These are phyloP conservation scores for Neoniphon sammara DNA, from an alignment of 2,797 vertebrate genomes.

Conservation along the genomic window DNA sequence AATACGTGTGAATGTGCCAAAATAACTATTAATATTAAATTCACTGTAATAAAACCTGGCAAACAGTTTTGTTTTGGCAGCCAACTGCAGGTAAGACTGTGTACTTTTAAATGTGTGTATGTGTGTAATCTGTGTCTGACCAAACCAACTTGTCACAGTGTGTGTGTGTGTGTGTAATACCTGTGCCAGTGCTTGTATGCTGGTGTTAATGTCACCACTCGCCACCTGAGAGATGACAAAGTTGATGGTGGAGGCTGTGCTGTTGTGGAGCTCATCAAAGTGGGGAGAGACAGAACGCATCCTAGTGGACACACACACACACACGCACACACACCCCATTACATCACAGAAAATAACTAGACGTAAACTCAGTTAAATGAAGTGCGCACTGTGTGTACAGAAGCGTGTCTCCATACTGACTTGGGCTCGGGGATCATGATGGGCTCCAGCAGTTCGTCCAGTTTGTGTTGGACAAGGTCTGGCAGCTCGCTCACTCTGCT, in stretches of 20 bases:
- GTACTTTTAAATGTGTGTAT: no score
- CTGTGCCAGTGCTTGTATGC: constrained; percentile 97
- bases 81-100: no score
- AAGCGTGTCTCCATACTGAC: constrained; percentile 76
- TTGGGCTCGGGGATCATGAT: constrained; percentile 96
- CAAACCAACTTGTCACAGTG: no score
- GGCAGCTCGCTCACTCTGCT: constrained; percentile 92
- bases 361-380: no score
- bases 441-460: constrained; percentile 97
- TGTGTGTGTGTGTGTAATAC: constrained; percentile 72
- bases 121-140: no score
- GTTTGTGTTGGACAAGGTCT: constrained; percentile 95
- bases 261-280: constrained; percentile 97
- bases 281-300: constrained; percentile 93
- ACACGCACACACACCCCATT: not conserved
- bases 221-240: constrained; percentile 99
- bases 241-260: constrained; percentile 97
- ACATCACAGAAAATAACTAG: not conserved
- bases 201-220: constrained; percentile 96
- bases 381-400: not conserved
- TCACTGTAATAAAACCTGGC: no score
- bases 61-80: no score
- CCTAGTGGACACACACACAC: constrained; percentile 73
- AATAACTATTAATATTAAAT: no score
- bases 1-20: no score